phyloP scores from a whole-genome alignment of 2,113 vertebrate genomes.

The Smithornis capensis region DNA sequence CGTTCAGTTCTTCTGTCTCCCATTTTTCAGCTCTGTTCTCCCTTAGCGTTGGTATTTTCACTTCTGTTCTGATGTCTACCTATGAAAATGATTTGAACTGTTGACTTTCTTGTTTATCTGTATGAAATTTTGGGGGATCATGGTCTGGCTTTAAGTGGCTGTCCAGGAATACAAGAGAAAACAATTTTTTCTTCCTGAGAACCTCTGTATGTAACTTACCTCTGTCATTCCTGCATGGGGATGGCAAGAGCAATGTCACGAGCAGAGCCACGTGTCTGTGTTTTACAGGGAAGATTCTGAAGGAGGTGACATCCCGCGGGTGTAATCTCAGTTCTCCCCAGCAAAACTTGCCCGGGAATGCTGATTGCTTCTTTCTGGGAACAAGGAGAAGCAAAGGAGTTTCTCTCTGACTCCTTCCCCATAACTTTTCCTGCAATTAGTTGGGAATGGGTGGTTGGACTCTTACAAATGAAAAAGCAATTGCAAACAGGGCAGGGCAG shows the following conservation, averaged over 20 bases:
- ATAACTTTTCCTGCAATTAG: neutral
- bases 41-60: neutral
- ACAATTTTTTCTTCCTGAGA: neutral
- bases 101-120: neutral
- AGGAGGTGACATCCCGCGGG: neutral
- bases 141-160: neutral
- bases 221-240: neutral
- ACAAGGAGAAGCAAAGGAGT: neutral
- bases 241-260: neutral
- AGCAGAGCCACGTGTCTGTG: accelerated
- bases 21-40: neutral
- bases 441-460: neutral
- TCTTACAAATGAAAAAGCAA: neutral
- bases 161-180: neutral
- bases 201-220: neutral
- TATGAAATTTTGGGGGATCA: neutral
- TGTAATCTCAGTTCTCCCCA: neutral
- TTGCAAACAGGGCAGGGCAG: neutral
- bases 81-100: neutral
- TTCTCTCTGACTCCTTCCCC: neutral
- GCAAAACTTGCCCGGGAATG: neutral
- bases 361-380: neutral
- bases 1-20: neutral
- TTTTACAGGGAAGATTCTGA: neutral
- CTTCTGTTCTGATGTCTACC: neutral